Percentiles rank a stretch among this genome's conserved stretches.
Evolutionary conservation across 2,113 vertebrate species (phyloP).

Genomic region (Dolichallabes microphthalmus): DNA sequence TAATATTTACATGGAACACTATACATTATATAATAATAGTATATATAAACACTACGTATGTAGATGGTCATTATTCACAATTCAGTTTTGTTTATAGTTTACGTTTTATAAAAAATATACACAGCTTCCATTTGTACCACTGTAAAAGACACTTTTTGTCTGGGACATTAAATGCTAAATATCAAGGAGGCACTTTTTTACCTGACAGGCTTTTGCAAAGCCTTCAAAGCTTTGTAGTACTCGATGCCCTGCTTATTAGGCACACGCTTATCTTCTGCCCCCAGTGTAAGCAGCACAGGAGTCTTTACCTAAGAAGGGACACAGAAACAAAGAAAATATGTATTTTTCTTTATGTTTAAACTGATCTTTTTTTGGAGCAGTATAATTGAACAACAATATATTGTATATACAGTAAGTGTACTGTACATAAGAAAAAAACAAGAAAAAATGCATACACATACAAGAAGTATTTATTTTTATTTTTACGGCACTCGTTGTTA

Average conservation of each 20-base stretch:
- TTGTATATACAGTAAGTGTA: no score
- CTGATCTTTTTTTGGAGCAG: no score
- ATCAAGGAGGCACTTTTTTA: conserved; percentile 65
- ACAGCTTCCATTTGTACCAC: neutral
- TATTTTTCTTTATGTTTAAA: neutral
- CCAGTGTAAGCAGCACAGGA: conserved; percentile 84
- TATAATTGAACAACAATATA: neutral
- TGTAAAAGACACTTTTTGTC: neutral
- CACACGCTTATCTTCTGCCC: conserved; percentile 87
- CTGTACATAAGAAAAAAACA: no score
- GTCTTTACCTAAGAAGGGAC: conserved; percentile 77
- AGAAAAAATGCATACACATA: no score
- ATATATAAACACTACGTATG: no score
- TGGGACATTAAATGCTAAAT: neutral
- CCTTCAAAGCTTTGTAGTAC: conserved; percentile 88
- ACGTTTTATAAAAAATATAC: neutral
- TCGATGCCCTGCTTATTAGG: conserved; percentile 90
- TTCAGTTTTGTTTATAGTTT: neutral
- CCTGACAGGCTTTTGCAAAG: conserved; percentile 79
- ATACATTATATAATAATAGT: neutral
- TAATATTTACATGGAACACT: neutral
- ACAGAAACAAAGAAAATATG: neutral
- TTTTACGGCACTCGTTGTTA: no score
- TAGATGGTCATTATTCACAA: neutral
- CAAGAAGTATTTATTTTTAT: no score